These are phyloP conservation scores for Jaculus jaculus DNA, from an alignment of 2,113 vertebrate species.

Conservation along the genomic window DNA sequence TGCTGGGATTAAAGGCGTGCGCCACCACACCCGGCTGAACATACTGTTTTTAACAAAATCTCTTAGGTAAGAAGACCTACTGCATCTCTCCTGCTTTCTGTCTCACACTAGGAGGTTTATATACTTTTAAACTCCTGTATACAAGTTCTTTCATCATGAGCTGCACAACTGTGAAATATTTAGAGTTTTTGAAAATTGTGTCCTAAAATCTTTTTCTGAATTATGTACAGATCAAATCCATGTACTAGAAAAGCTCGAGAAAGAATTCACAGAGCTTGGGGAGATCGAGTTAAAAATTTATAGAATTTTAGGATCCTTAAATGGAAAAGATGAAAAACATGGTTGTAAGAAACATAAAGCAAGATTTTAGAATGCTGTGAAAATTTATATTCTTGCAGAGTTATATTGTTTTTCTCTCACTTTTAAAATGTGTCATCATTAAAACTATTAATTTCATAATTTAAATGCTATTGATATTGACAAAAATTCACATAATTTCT, in stretches of 20 bases:
- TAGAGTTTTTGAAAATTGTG: slow-evolving; percentile 59
- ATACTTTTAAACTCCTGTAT: slow-evolving; percentile 47
- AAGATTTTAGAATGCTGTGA: slow-evolving; percentile 41
- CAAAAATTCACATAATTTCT: slow-evolving; percentile 21
- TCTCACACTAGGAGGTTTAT: slow-evolving; percentile 42
- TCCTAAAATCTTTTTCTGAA: slow-evolving; percentile 51
- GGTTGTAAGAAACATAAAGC: slow-evolving; percentile 3
- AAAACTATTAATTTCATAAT: slow-evolving; percentile 31
- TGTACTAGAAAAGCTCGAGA: slow-evolving; percentile 24
- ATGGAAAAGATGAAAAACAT: slow-evolving; percentile 39
- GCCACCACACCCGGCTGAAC: too few species aligned
- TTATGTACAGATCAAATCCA: slow-evolving; percentile 57
- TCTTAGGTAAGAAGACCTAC: slow-evolving; percentile 38
- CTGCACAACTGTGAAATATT: slow-evolving; percentile 57
- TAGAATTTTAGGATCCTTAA: slow-evolving; percentile 42
- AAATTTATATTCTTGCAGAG: slow-evolving; percentile 28
- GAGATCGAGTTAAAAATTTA: slow-evolving; percentile 56
- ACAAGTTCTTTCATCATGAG: slow-evolving; percentile 62
- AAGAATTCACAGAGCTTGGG: slow-evolving; percentile 35
- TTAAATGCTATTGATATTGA: neutral
- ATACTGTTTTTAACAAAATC: slow-evolving; percentile 48
- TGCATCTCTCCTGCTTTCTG: slow-evolving; percentile 67
- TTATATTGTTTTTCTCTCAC: neutral
- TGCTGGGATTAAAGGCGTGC: too few species aligned
- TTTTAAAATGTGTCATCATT: neutral